Evolutionary conservation across 1,140 invertebrate genomes (phyloP).

Genomic region (Philopotamus ludificatus): DNA sequence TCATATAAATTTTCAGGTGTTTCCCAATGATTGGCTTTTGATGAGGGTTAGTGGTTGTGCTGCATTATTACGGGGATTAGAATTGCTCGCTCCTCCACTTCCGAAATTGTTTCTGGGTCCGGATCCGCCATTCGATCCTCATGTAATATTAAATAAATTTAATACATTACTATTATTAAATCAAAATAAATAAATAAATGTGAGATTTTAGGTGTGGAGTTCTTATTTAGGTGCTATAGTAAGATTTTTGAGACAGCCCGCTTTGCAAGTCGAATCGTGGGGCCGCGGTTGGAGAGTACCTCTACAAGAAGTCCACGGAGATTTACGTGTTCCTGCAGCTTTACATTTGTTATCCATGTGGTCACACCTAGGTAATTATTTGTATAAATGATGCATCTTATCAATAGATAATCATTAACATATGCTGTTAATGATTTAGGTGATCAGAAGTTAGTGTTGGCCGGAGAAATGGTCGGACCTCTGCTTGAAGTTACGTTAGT

Average conservation of each 20-base stretch:
- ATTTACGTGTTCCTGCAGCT: slow-evolving; percentile 91
- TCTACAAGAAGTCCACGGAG: slow-evolving; percentile 78
- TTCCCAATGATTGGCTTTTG: slow-evolving; percentile 89
- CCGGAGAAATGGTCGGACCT: slow-evolving; percentile 74
- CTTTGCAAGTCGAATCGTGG: slow-evolving; percentile 83
- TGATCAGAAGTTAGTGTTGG: slow-evolving; percentile 57
- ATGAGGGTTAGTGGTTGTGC: slow-evolving; percentile 89
- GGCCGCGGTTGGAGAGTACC: slow-evolving; percentile 76
- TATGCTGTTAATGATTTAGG: slow-evolving; percentile 48
- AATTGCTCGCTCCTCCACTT: slow-evolving; percentile 85
- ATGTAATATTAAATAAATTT: slow-evolving; percentile 46
- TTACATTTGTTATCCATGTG: slow-evolving; percentile 94
- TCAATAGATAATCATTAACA: slow-evolving; percentile 6
- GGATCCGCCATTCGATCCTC: slow-evolving; percentile 65
- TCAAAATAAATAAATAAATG: too few species aligned
- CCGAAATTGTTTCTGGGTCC: slow-evolving; percentile 77
- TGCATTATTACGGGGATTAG: slow-evolving; percentile 80
- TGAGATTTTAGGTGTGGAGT: slow-evolving; percentile 78
- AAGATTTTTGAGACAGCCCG: slow-evolving; percentile 83
- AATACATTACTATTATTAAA: too few species aligned
- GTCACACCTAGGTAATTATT: slow-evolving; percentile 73
- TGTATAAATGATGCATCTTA: not conserved
- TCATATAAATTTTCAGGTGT: slow-evolving; percentile 59
- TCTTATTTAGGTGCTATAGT: slow-evolving; percentile 88
- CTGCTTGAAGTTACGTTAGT: slow-evolving; percentile 93